Conservation (phyloP, 2,797 vertebrate species). For the Eulemur mongoz region DNA sequence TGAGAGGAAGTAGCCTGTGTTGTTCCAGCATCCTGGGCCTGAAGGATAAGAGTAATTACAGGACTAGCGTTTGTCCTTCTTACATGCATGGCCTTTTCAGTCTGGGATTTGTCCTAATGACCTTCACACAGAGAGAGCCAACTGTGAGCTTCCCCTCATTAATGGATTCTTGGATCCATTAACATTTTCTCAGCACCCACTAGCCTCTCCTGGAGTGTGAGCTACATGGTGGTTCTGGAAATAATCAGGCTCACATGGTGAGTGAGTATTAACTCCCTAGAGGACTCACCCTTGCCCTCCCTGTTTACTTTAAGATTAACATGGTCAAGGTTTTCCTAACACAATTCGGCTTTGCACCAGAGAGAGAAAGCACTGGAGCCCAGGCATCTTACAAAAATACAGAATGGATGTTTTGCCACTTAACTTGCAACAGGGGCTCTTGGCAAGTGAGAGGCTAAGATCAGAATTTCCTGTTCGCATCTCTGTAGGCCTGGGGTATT, state of each 20-base stretch:
- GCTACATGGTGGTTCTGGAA: slow-evolving; percentile 30
- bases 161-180: slow-evolving; percentile 31
- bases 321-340: slow-evolving; percentile 20
- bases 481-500: background rate
- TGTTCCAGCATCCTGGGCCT: background rate
- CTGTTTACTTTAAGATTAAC: slow-evolving; percentile 42
- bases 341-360: background rate
- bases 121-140: slow-evolving; percentile 34
- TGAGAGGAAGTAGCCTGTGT: background rate
- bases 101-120: slow-evolving; percentile 36
- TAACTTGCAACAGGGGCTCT: background rate
- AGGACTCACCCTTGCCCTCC: background rate
- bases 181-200: slow-evolving; percentile 55
- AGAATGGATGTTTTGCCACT: background rate
- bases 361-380: background rate
- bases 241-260: slow-evolving; percentile 27
- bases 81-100: background rate
- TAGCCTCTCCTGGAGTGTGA: background rate
- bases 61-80: background rate
- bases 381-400: background rate
- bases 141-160: slow-evolving; percentile 55
- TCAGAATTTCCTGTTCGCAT: background rate
- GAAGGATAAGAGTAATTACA: background rate
- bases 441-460: background rate
- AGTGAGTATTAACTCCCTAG: background rate